Base-by-base conservation (phyloP, 2,113 vertebrate genomes). In the Chrysochloris asiatica region DNA sequence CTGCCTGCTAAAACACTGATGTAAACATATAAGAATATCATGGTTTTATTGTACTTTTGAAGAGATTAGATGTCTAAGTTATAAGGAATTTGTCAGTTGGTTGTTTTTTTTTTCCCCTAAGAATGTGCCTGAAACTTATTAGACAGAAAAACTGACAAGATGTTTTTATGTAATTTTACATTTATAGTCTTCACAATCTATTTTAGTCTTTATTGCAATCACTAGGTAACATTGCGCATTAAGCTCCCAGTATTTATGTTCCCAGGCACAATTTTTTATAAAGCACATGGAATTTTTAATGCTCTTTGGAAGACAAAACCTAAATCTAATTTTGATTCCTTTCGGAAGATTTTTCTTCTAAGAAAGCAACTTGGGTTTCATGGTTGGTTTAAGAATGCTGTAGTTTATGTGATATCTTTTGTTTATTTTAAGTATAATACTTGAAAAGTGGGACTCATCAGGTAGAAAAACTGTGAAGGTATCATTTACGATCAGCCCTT, bases 21-120 rank as follows among this genome's bases (percentile, higher is more conserved):
- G 80, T 89, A 95, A 95, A 94, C 92, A 95, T 87, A 78, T 82
- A 94, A 94, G 95, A 80, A 94, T 96, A 95, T 93, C 95, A 63
- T 52, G 43, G 50, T 95, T 91, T 97, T 93, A 92, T 81, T 96
- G 30, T 91, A 33, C 54, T 80, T 73, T 86, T 93, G 76, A 71
- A 86, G 59, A 87, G 69, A 83, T 56, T 93, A 83, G 94, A 95
- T 80, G 56, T 88, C 92, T 94, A 52, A 76, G 17, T 45, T 95
- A 85, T 96, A 90, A 3, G 54, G 80, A 91, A 63, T 93, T 96
- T 95, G 81, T 95, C 80, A 80, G 52, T 95, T 48, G 95, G 84
- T 50, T 95, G 16, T 50, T 91, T 92, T 90, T 92, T 90, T 50
- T 10, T 50, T 10, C 17, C 28, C 14, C 81, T 75, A 95, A 86